Evolutionary conservation across 2,797 vertebrate species (phyloP), one percentile per base, ranked within the genome.

Genomic region (Liparis tanakae): DNA sequence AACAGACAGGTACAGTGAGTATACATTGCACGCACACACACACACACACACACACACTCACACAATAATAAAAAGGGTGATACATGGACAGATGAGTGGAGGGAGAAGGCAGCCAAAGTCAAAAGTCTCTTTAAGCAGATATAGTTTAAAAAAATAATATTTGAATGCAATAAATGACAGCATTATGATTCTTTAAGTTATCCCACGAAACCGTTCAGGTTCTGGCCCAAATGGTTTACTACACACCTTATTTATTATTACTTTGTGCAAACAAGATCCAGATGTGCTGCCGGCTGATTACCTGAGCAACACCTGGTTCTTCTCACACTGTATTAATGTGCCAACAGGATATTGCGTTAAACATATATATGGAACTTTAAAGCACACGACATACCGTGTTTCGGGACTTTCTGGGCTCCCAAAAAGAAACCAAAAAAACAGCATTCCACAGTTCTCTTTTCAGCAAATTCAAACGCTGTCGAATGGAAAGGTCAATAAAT

Each of bases 1-100:
- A 74, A 85, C 72, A 68, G 78, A 80, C 51, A 66, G 51, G 50
- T 60, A 78, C 39, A 74, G 55, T 33, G 43, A 58, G 57, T 7
- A 30, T 30, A 67, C 55, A 66, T n/a, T 10, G 36, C 25, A 54
- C 15, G 43, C 44, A 55, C 36, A 44, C 41, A 57, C 48, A 62
- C 60, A 63, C 43, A 62, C 30, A 57, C 48, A 62, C 60, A 63
- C 43, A 63, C 33, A 57, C 48, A 66, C n/a, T n/a, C 60, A 63
- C 43, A 66, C 34, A 63, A 9, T 41, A 55, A 33, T 53, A 33
- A 55, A 39, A 56, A 43, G 22, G 43, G 67, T 65, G 39, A 59
- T 4, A 56, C 54, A 74, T 8, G 54, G 6, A 68, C 18, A 61
- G 20, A 43, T 55, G 53, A 48, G 44, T 53, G 65, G 46, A 66